Evolutionary conservation across 2,797 vertebrate genomes (phyloP).

Genomic region (Danio albolineatus): DNA sequence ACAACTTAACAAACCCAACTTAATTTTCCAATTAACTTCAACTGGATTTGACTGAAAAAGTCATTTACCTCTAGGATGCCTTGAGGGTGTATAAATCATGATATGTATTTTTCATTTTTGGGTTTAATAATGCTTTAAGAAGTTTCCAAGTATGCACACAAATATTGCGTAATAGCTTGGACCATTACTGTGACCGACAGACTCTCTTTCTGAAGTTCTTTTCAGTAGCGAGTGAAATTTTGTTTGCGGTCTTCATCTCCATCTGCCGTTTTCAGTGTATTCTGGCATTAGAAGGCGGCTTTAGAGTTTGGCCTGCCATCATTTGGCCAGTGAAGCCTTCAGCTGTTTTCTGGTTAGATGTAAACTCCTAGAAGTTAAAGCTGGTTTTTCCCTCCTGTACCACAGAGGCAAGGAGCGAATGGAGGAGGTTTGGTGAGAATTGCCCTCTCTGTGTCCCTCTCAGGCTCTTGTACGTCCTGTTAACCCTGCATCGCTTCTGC

Average conservation of each 20-base stretch:
- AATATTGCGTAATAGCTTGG: neutral
- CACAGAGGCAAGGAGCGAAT: constrained; percentile 92
- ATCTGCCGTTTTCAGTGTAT: neutral
- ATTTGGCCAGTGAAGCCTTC: neutral
- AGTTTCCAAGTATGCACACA: neutral
- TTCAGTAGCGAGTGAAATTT: neutral
- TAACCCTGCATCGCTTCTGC: constrained; percentile 32
- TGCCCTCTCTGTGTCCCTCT: constrained; percentile 58
- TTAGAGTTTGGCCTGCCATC: neutral
- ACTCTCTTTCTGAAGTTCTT: neutral
- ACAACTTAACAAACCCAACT: no score
- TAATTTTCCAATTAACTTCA: no score
- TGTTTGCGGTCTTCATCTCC: neutral
- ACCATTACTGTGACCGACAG: neutral
- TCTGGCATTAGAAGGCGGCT: neutral
- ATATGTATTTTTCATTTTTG: no score
- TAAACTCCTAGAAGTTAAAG: constrained; percentile 67
- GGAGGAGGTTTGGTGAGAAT: constrained; percentile 97
- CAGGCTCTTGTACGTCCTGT: neutral
- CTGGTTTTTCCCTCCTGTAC: constrained; percentile 90
- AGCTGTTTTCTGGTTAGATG: neutral
- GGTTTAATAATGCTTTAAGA: no score
- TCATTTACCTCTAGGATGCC: no score
- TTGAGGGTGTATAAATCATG: no score
- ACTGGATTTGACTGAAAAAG: no score